phyloP scores from a whole-genome alignment of 2,888 invertebrate species.

The Erpobdella octoculata region DNA sequence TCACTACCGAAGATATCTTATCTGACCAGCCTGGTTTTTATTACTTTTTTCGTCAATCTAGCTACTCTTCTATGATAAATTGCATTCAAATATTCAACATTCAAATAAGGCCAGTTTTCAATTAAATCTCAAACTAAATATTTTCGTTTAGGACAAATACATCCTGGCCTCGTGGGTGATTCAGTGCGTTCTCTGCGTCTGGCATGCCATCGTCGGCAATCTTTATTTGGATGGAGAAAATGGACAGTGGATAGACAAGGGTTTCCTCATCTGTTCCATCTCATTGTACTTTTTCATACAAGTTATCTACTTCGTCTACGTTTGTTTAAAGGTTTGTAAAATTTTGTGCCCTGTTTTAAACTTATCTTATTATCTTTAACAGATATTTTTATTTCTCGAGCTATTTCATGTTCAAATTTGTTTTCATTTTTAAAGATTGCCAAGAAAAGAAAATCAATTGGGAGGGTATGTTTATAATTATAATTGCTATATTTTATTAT shows the following conservation, averaged over 20 bases:
- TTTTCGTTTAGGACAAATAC: conserved; percentile 13
- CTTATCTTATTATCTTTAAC: too few relatives aligned
- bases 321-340: conserved; percentile 4
- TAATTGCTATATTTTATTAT: too few relatives aligned
- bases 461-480: too few relatives aligned
- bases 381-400: too few relatives aligned
- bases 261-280: background rate
- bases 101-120: too few relatives aligned
- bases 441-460: too few relatives aligned
- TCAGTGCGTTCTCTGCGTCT: conserved; percentile 8
- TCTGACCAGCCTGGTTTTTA: conserved; percentile 33
- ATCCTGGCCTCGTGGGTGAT: conserved; percentile 21
- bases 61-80: too few relatives aligned
- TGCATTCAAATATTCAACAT: too few relatives aligned
- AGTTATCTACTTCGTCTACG: background rate
- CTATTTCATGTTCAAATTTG: too few relatives aligned
- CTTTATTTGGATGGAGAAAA: background rate
- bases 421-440: too few relatives aligned
- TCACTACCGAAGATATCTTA: conserved; percentile 36
- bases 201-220: conserved; percentile 16
- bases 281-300: background rate
- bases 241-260: background rate
- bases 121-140: background rate
- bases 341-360: too few relatives aligned
- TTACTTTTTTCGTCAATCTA: too few relatives aligned